These are phyloP conservation scores for Conistra vaccinii DNA, from an alignment of 2,888 invertebrate genomes.

Conservation along the genomic window DNA sequence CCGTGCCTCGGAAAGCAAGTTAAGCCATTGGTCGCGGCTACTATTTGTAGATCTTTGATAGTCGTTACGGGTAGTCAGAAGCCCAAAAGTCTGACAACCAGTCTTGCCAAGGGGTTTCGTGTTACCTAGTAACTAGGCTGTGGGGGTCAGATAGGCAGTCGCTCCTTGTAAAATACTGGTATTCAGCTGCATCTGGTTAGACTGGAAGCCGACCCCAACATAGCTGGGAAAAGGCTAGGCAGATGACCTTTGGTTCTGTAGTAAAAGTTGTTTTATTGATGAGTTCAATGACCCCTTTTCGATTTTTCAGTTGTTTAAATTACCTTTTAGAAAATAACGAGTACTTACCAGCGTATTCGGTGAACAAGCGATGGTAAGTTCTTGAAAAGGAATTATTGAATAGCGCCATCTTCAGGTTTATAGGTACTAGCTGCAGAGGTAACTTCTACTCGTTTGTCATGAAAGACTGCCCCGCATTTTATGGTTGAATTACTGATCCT, in stretches of 20 bases:
- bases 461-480: conserved; percentile 81
- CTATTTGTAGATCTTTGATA: no score
- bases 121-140: no score
- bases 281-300: neutral
- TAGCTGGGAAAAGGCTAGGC: no score
- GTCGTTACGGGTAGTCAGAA: no score
- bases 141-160: no score
- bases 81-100: no score
- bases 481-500: conserved; percentile 60
- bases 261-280: neutral
- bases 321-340: neutral
- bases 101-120: no score
- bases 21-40: no score
- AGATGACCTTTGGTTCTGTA: neutral
- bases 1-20: no score
- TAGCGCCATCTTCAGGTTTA: conserved; percentile 85
- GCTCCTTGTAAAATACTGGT: no score
- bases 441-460: conserved; percentile 75
- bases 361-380: conserved; percentile 92
- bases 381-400: conserved; percentile 92
- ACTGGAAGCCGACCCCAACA: no score
- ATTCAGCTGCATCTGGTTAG: no score
- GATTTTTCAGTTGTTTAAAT: neutral
- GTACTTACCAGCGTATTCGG: conserved; percentile 92
- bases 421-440: conserved; percentile 53